A percentile compares a stretch with the other conserved stretches of the same genome.
Evolutionary conservation across 1,140 invertebrate genomes (phyloP).

Genomic region (Drosophila truncata): DNA sequence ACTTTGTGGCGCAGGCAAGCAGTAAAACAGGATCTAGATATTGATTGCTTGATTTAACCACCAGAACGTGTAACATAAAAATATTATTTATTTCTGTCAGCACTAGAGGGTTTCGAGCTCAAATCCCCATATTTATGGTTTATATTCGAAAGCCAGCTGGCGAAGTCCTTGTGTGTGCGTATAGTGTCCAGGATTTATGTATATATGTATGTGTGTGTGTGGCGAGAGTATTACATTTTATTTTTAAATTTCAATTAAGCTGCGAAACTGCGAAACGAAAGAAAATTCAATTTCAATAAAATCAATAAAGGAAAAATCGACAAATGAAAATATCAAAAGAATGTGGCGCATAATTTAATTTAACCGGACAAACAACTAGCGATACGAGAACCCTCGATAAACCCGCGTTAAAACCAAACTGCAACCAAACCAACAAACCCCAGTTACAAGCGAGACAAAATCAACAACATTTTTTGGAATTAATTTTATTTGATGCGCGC

Average conservation of each 20-base stretch:
- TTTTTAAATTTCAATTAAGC: constrained; percentile 19
- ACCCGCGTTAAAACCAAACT: constrained; percentile 38
- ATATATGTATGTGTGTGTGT: not conserved
- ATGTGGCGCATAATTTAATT: constrained; percentile 34
- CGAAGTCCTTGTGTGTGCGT: not conserved
- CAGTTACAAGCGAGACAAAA: constrained; percentile 47
- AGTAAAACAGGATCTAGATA: constrained; percentile 20
- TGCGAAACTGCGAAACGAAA: constrained; percentile 12
- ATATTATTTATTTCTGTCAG: constrained; percentile 21
- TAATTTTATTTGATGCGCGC: constrained; percentile 77
- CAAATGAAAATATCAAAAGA: constrained; percentile 40
- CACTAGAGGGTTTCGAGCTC: constrained; percentile 2
- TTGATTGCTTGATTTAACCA: constrained; percentile 27
- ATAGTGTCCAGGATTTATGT: constrained; percentile 2
- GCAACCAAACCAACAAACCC: constrained; percentile 35
- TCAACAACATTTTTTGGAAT: constrained; percentile 68
- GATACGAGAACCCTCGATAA: constrained; percentile 13
- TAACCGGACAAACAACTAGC: constrained; percentile 18
- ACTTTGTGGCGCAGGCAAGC: constrained; percentile 5
- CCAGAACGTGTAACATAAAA: constrained; percentile 20
- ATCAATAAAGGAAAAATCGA: constrained; percentile 29
- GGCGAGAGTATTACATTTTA: not conserved
- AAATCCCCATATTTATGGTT: constrained; percentile 22
- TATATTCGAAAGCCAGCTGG: not conserved
- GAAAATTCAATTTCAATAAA: constrained; percentile 24